A percentile compares a stretch with the other conserved stretches of the same genome.
These are phyloP conservation scores for Prunella strophiata DNA, from an alignment of 2,797 vertebrate genomes.

Conservation along the genomic window DNA sequence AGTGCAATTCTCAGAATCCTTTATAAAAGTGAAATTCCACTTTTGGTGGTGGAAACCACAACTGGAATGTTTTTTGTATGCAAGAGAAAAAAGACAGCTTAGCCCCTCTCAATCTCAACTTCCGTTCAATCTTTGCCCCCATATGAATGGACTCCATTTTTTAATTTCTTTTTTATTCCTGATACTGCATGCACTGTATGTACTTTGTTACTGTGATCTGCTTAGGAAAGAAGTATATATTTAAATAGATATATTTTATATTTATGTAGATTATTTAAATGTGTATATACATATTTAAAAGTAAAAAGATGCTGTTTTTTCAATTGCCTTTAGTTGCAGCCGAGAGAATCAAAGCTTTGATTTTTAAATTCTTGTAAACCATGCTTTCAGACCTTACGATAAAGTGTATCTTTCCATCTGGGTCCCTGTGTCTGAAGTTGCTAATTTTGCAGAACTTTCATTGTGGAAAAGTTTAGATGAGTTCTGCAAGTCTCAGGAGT, in stretches of 20 bases:
- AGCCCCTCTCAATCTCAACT: neutral
- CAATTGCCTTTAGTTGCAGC: neutral
- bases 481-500: neutral
- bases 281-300: neutral
- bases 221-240: neutral
- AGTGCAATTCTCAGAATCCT: neutral
- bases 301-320: neutral
- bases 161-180: neutral
- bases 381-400: neutral
- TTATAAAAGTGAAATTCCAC: neutral
- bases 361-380: neutral
- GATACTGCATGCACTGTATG: neutral
- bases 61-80: neutral
- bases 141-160: neutral
- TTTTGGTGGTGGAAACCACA: neutral
- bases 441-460: neutral
- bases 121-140: neutral
- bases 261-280: neutral
- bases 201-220: neutral
- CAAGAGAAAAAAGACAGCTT: neutral
- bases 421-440: neutral
- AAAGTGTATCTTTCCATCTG: neutral
- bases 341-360: neutral
- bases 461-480: neutral
- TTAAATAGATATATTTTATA: neutral